Base-by-base conservation (phyloP, 2,797 vertebrate genomes). In the Podargus strigoides region DNA sequence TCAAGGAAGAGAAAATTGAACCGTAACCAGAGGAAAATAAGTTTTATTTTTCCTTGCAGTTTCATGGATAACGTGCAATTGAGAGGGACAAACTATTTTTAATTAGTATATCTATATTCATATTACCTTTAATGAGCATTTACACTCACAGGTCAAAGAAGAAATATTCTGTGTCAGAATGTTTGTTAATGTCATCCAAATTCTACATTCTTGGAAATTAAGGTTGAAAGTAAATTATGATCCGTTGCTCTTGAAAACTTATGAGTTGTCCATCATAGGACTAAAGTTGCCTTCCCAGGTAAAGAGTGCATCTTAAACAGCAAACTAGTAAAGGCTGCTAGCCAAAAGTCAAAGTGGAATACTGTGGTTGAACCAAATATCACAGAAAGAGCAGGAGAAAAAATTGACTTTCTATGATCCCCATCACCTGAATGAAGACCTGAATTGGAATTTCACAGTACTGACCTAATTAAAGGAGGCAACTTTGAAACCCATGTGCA, bases 401-500 rank as follows among this genome's bases (percentile, higher is more conserved):
- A 53, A 52, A 24, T 10, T 26, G 28, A 9, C 7, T 32, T 80
- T 69, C 81, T 53, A 64, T 41, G 27, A 41, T 39, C 32, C 41
- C 13, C 12, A 10, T 12, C 14, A 76, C n/a, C 55, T n/a, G 39
- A 85, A 53, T 28, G 11, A 82, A 94, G 23, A 9, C 16, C 28
- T 77, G 34, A 56, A 22, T 5, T 49, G 21, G 28, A 63, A 74
- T 67, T 58, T 81, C 41, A 50, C 17, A 53, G n/a, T 15, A 36
- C 5, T 78, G 34, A 27, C 16, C 17, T 74, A 36, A 58, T 34
- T 68, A 83, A 89, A 70, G 7, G 8, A 80, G 21, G 6, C 5
- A 53, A 47, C 5, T 1, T 0, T 14, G 47, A 36, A 53, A 64
- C 4, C 23, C 16, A 2, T 8, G 27, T 19, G 19, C 15, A 3